Evolutionary conservation across 2,113 vertebrate genomes (phyloP).

Genomic region (Amphiprion ocellaris): DNA sequence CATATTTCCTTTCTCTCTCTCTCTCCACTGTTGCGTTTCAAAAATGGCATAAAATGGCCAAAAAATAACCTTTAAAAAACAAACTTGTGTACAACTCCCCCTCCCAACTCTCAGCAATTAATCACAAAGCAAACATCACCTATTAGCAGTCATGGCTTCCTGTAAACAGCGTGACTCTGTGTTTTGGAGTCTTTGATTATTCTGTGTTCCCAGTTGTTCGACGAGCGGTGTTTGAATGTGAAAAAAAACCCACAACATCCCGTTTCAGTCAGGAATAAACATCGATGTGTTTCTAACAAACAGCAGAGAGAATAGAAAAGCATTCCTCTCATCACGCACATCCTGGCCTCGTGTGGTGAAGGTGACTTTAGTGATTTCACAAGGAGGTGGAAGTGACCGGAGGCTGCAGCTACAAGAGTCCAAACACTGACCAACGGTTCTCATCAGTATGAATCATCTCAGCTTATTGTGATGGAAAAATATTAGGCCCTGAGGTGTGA

Average conservation of each 20-base stretch:
- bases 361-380: constrained; percentile 50
- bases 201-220: constrained; percentile 63
- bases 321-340: constrained; percentile 69
- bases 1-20: too few species aligned
- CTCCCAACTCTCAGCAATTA: constrained; percentile 29
- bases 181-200: constrained; percentile 70
- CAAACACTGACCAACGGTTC: neutral
- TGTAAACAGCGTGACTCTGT: constrained; percentile 75
- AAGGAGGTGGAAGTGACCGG: constrained; percentile 43
- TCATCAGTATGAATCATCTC: neutral
- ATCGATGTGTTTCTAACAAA: constrained; percentile 60
- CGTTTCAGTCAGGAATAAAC: constrained; percentile 81
- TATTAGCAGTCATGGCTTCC: constrained; percentile 68
- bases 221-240: constrained; percentile 44
- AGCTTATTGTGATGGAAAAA: too few species aligned
- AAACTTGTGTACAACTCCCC: neutral
- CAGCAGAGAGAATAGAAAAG: constrained; percentile 46
- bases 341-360: constrained; percentile 65
- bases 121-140: constrained; percentile 59
- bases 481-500: neutral
- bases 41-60: too few species aligned
- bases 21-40: too few species aligned
- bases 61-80: too few species aligned
- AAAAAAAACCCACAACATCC: constrained; percentile 75
- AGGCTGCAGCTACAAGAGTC: neutral